A percentile compares a stretch with the other conserved stretches of the same genome.
Conservation (phyloP, 2,888 invertebrate genomes). For the Pandemis heparana region DNA sequence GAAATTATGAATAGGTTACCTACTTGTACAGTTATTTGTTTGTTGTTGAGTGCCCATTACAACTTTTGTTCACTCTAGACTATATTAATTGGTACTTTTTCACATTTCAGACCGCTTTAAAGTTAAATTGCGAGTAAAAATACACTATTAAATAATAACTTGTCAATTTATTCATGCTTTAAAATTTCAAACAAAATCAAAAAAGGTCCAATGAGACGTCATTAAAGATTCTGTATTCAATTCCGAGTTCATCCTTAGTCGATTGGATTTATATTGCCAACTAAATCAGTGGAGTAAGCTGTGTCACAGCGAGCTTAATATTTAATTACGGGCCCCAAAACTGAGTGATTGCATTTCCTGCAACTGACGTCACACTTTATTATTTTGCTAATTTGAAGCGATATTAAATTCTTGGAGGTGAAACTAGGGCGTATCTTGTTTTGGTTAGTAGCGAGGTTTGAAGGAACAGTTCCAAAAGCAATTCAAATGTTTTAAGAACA, state of each 20-base stretch:
- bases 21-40: too few relatives aligned
- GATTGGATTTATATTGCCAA: conserved; percentile 34
- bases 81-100: too few relatives aligned
- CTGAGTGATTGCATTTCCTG: conserved; percentile 82
- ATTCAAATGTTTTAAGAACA: background rate
- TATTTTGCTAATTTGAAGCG: conserved; percentile 82
- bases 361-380: conserved; percentile 77
- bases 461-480: background rate
- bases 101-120: too few relatives aligned
- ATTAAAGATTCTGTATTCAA: background rate
- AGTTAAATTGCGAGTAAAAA: too few relatives aligned
- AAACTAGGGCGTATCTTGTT: conserved; percentile 59
- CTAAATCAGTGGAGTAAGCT: conserved; percentile 54
- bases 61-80: too few relatives aligned
- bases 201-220: too few relatives aligned
- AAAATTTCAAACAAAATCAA: too few relatives aligned
- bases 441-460: conserved; percentile 38
- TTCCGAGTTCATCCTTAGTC: background rate
- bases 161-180: too few relatives aligned
- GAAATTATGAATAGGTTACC: too few relatives aligned
- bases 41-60: too few relatives aligned
- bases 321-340: conserved; percentile 76
- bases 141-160: too few relatives aligned
- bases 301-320: conserved; percentile 67
- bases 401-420: conserved; percentile 75